phyloP scores from a whole-genome alignment of 2,797 vertebrate species.

The Thamnophis elegans region DNA sequence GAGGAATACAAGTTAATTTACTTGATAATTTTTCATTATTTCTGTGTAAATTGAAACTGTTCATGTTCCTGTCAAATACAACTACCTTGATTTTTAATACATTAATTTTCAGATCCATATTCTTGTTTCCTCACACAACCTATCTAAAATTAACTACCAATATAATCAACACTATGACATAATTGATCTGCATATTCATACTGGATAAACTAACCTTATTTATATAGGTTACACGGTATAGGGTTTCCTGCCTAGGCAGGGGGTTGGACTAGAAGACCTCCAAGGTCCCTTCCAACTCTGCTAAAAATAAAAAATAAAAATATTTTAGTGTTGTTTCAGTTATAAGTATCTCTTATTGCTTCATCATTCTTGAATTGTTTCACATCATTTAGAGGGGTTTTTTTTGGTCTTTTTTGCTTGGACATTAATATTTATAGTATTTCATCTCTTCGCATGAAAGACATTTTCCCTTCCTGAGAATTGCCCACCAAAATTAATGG shows the following conservation, averaged over 20 bases:
- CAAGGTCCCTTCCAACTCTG: too few species aligned
- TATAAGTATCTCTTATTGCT: background rate
- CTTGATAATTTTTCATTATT: background rate
- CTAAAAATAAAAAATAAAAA: too few species aligned
- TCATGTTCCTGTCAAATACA: background rate
- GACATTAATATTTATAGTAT: background rate
- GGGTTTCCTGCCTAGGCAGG: too few species aligned
- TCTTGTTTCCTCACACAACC: background rate
- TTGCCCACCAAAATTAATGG: background rate
- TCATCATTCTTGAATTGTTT: background rate
- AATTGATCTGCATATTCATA: background rate
- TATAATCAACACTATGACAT: background rate
- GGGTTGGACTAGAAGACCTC: too few species aligned
- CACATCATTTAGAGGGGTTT: background rate
- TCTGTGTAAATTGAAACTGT: background rate
- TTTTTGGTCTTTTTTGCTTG: background rate
- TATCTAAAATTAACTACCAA: background rate
- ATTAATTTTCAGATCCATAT: background rate
- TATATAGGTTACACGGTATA: too few species aligned
- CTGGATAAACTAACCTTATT: background rate
- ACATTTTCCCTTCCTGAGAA: background rate
- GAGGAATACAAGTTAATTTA: background rate
- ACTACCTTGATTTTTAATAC: background rate
- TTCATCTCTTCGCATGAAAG: background rate
- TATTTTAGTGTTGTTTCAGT: background rate